Percentiles rank a stretch among this genome's conserved stretches.
phyloP scores from a whole-genome alignment of 2,888 invertebrate species.

The Dasypolia templi region DNA sequence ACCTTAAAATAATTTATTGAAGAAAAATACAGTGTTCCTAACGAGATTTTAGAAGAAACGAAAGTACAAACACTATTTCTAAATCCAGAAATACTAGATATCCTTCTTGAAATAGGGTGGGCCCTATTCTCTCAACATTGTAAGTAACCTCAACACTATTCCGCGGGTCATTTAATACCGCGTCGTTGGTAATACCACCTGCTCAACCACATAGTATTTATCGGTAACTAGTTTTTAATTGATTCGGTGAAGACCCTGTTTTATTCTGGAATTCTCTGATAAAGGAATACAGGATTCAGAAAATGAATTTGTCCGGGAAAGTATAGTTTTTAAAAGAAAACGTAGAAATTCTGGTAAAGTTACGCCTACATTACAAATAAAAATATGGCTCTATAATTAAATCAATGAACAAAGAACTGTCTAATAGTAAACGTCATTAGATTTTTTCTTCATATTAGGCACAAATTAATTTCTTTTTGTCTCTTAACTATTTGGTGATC shows the following conservation, averaged over 20 bases:
- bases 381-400: neutral
- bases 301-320: slow-evolving; percentile 31
- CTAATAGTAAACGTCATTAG: neutral
- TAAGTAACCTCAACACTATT: neutral
- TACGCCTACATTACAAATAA: neutral
- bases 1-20: neutral
- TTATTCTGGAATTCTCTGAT: slow-evolving; percentile 37
- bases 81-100: slow-evolving; percentile 5
- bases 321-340: slow-evolving; percentile 43
- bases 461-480: neutral
- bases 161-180: slow-evolving; percentile 43
- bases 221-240: slow-evolving; percentile 64
- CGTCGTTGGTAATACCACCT: slow-evolving; percentile 33
- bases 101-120: too few relatives aligned
- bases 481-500: neutral
- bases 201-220: slow-evolving; percentile 35
- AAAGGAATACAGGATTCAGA: slow-evolving; percentile 25
- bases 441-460: neutral
- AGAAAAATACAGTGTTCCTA: neutral
- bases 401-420: neutral
- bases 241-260: slow-evolving; percentile 48
- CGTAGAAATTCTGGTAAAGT: neutral
- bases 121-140: slow-evolving; percentile 14
- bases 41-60: neutral
- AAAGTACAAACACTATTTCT: neutral